Base-by-base conservation (phyloP, 2,888 invertebrate species). In the Lycaena phlaeas region DNA sequence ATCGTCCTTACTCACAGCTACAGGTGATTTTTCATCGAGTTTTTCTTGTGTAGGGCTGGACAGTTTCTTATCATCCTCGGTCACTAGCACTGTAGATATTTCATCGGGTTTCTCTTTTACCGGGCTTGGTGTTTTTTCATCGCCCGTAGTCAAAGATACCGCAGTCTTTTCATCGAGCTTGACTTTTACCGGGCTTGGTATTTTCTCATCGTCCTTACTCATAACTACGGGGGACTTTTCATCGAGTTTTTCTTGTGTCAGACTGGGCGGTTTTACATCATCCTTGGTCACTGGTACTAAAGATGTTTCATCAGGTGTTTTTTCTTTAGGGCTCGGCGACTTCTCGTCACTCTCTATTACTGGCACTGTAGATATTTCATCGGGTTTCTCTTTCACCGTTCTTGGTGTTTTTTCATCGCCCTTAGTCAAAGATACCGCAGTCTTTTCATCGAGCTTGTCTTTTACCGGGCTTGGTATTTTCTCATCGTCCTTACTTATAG, bases 191-290 rank as follows among this genome's bases (percentile, higher is more conserved):
- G 42, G 37, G 10, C 43, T 51, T 2, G 40, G 27, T 9, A 26
- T 41, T n/a, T 48, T 52, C 0, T 48, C 43, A 3, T 43, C 41
- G 4, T 27, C 3, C 5, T 29, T 17, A 1, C 2, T 11, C 6
- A 27, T 2, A 1, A 6, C 11, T 12, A 3, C 5, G 4, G 10
- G 4, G 2, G 27, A 6, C 10, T 11, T 27, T 27, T 27, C 27
- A 12, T 12, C 3, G 3, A 11, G 27, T 11, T 27, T 6, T 2
- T 27, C 27, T 2, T 10, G 17, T 1, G 22, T 10, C 5, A 10
- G 37, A n/a, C 43, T 45, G 10, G 6, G 14, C 6, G 12, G 3
- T 9, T 14, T 29, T 2, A 14, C 14, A 2, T n/a, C 7, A 2
- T 29, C 29, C 14, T 18, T 18, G n/a, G n/a, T n/a, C n/a, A n/a